These are phyloP conservation scores for Crax fasciolata DNA, from an alignment of 2,797 vertebrate species.

Conservation along the genomic window DNA sequence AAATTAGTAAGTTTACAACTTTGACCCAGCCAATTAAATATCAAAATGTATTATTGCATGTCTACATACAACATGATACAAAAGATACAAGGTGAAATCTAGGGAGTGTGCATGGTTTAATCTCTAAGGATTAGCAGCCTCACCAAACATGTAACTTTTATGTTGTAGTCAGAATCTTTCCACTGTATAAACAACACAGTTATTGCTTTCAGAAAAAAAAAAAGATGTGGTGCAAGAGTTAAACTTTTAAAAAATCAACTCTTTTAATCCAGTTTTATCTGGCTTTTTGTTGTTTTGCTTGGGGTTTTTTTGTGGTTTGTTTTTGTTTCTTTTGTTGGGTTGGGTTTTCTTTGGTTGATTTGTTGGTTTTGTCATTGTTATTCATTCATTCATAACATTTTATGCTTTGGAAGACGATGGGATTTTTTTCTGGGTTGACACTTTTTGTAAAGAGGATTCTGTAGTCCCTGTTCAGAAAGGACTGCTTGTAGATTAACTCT, in stretches of 20 bases:
- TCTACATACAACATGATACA: not conserved
- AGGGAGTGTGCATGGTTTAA: not conserved
- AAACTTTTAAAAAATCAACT: not conserved
- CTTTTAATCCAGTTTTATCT: not conserved
- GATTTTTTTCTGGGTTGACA: not conserved
- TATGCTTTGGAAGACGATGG: not conserved
- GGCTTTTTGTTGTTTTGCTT: not conserved
- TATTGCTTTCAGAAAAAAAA: not conserved
- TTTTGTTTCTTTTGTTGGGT: too few species aligned
- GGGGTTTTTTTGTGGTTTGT: too few species aligned
- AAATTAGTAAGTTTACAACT: not conserved
- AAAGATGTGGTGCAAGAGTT: not conserved
- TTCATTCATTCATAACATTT: not conserved
- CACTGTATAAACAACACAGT: not conserved
- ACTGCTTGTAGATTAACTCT: not conserved
- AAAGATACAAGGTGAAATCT: not conserved
- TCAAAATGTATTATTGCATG: not conserved
- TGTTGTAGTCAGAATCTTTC: not conserved
- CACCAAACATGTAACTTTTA: not conserved
- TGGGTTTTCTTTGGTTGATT: too few species aligned
- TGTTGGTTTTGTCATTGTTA: not conserved
- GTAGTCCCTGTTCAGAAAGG: not conserved
- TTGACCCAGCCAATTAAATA: not conserved
- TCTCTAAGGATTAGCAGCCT: not conserved
- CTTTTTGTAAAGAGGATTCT: not conserved